A percentile compares a stretch with the other conserved stretches of the same genome.
phyloP scores from a whole-genome alignment of 2,113 vertebrate genomes.

The Microcebus tavaratra region DNA sequence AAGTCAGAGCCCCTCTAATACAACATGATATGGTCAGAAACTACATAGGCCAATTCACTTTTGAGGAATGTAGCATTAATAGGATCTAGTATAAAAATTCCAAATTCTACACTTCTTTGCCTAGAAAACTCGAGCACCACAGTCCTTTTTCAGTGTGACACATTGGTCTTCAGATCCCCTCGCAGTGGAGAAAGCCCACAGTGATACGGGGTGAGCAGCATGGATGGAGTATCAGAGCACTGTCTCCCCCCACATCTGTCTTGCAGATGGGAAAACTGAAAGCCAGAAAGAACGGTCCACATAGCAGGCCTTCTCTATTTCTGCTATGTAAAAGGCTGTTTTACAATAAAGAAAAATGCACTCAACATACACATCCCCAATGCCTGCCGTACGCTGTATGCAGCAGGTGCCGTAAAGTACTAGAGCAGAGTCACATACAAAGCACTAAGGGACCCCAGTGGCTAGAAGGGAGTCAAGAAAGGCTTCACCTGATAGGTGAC shows the following conservation, averaged over 20 bases:
- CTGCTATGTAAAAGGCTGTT: neutral
- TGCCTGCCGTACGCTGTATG: neutral
- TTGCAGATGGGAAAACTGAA: neutral
- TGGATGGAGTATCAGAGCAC: neutral
- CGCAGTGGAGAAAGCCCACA: neutral
- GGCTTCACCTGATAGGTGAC: neutral
- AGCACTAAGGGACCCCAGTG: neutral
- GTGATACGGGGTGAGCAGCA: accelerated
- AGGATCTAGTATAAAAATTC: neutral
- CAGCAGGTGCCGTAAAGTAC: neutral
- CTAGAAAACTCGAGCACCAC: neutral
- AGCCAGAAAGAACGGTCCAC: neutral
- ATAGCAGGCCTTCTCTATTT: neutral
- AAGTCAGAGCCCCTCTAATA: neutral
- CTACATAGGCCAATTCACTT: neutral
- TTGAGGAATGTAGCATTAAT: neutral
- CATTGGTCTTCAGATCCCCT: neutral
- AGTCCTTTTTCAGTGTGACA: neutral
- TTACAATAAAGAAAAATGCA: neutral
- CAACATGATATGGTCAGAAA: neutral
- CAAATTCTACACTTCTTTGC: neutral
- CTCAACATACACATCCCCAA: neutral
- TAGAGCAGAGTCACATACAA: neutral
- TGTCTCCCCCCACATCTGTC: neutral
- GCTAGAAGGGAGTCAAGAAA: neutral